A percentile compares a stretch with the other conserved stretches of the same genome.
These are phyloP conservation scores for Tetheella fluctuosa DNA, from an alignment of 2,888 invertebrate species.

Conservation along the genomic window DNA sequence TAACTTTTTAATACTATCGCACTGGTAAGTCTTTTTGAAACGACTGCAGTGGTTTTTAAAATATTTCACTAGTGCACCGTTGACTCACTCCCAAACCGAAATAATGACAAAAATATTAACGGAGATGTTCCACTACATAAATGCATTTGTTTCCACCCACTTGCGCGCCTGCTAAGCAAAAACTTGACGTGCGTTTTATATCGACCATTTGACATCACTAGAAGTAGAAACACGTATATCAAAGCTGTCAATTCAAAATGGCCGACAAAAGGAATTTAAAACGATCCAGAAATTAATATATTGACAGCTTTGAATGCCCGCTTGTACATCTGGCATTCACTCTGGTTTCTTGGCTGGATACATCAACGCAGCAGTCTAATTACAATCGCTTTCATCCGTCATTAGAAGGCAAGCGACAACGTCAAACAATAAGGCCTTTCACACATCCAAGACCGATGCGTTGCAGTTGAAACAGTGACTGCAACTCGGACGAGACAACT, in stretches of 20 bases:
- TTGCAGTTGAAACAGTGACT: neutral
- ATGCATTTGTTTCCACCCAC: slow-evolving; percentile 31
- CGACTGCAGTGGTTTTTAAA: neutral
- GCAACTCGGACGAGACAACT: no score
- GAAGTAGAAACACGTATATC: slow-evolving; percentile 17
- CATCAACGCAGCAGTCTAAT: neutral
- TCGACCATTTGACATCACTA: slow-evolving; percentile 33
- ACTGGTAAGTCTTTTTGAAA: slow-evolving; percentile 10
- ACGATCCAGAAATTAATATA: neutral
- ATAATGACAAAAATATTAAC: slow-evolving; percentile 28
- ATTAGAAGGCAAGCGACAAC: neutral
- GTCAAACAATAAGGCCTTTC: slow-evolving; percentile 1
- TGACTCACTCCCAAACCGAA: neutral
- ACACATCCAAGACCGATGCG: neutral
- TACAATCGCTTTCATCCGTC: neutral
- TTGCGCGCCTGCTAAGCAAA: slow-evolving; percentile 39
- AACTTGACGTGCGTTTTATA: slow-evolving; percentile 33
- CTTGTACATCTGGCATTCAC: neutral
- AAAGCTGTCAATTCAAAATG: neutral
- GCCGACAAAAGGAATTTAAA: neutral
- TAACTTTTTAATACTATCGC: slow-evolving; percentile 2
- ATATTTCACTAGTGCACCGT: slow-evolving; percentile 9
- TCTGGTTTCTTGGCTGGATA: neutral
- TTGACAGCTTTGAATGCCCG: neutral
- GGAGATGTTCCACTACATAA: slow-evolving; percentile 37